These are phyloP conservation scores for Drosophila nebulosa DNA, from an alignment of 1,140 invertebrate genomes.

Conservation along the genomic window DNA sequence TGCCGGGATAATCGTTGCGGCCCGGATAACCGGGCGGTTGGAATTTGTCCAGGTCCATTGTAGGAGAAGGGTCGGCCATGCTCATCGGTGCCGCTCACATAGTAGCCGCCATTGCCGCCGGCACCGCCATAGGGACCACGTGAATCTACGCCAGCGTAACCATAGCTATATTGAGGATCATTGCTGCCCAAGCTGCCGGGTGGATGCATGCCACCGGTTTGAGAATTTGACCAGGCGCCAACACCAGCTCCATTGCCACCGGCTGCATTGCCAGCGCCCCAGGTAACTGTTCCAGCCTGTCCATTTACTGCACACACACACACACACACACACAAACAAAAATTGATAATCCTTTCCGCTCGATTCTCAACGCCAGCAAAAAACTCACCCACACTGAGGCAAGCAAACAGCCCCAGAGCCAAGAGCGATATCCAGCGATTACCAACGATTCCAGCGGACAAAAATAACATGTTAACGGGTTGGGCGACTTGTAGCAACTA, in stretches of 20 bases:
- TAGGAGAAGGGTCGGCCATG: slow-evolving; percentile 60
- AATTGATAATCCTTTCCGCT: neutral
- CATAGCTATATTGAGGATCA: slow-evolving; percentile 59
- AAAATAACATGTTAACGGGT: slow-evolving; percentile 51
- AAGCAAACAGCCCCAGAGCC: slow-evolving; percentile 10
- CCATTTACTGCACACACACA: slow-evolving; percentile 45
- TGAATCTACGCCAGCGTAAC: slow-evolving; percentile 63
- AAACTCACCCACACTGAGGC: slow-evolving; percentile 49
- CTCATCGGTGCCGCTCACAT: slow-evolving; percentile 63
- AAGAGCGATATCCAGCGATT: neutral
- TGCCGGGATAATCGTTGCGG: slow-evolving; percentile 41
- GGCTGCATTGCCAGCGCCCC: slow-evolving; percentile 37
- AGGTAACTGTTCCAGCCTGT: slow-evolving; percentile 38
- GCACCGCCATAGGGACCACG: slow-evolving; percentile 62
- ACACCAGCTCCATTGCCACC: slow-evolving; percentile 24
- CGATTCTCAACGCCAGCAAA: too few species aligned
- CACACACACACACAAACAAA: slow-evolving; percentile 22
- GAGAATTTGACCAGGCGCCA: slow-evolving; percentile 36
- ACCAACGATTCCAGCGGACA: slow-evolving; percentile 23
- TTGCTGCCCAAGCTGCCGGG: slow-evolving; percentile 40
- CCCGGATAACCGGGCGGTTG: slow-evolving; percentile 37
- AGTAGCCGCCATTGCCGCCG: slow-evolving; percentile 67
- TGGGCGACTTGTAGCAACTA: slow-evolving; percentile 52
- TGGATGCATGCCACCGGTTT: slow-evolving; percentile 55
- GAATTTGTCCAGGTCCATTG: slow-evolving; percentile 34